A percentile compares a stretch with the other conserved stretches of the same genome.
phyloP scores from a whole-genome alignment of 2,888 invertebrate species.

The Tetrapedia diversipes region DNA sequence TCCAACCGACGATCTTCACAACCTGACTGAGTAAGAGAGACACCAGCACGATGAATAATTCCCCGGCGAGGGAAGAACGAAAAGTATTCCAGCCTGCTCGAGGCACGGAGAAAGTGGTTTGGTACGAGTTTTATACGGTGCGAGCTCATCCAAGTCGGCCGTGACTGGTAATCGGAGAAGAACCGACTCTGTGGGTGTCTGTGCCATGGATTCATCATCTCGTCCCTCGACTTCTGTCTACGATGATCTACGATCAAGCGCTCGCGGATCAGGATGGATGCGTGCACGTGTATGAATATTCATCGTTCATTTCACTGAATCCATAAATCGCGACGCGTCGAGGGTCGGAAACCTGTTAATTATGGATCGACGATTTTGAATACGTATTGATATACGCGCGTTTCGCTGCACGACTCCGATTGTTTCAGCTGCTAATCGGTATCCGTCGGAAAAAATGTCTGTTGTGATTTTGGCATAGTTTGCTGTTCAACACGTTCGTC shows the following conservation, averaged over 20 bases:
- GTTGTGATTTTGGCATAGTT: no score
- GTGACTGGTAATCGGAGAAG: conserved; percentile 57
- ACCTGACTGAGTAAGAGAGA: conserved; percentile 10
- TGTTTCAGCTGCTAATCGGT: conserved; percentile 15
- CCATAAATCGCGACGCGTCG: conserved; percentile 52
- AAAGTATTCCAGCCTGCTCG: conserved; percentile 70
- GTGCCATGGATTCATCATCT: conserved; percentile 44
- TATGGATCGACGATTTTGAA: conserved; percentile 36
- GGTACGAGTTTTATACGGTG: conserved; percentile 21
- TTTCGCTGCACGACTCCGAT: background rate
- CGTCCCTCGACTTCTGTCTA: conserved; percentile 31
- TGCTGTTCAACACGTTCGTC: no score
- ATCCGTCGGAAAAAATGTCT: no score
- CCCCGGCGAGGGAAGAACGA: conserved; percentile 53
- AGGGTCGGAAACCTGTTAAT: conserved; percentile 54
- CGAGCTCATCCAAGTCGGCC: conserved; percentile 50
- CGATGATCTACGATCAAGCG: conserved; percentile 55
- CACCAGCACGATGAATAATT: conserved; percentile 63
- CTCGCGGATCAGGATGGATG: conserved; percentile 53
- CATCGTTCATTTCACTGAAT: conserved; percentile 54
- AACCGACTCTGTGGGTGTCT: background rate
- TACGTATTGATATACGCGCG: conserved; percentile 36
- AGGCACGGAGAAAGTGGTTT: conserved; percentile 71
- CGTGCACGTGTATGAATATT: conserved; percentile 49
- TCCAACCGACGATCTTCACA: background rate